These are phyloP conservation scores for Drosophila tristis DNA, from an alignment of 1,140 invertebrate species.

Conservation along the genomic window DNA sequence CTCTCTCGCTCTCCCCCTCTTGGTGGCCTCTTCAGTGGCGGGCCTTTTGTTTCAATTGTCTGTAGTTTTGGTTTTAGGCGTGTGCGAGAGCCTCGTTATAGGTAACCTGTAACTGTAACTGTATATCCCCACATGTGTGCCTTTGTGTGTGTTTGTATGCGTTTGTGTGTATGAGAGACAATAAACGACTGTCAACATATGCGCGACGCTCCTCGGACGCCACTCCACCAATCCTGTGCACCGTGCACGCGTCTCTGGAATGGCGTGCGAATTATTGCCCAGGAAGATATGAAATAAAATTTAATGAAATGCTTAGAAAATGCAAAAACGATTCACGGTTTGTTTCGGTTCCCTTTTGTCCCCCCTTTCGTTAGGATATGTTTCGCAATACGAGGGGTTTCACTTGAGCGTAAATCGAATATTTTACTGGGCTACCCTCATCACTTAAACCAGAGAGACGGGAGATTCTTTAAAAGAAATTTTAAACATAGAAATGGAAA, in stretches of 20 bases:
- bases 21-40: slow-evolving; percentile 41
- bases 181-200: slow-evolving; percentile 62
- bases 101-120: slow-evolving; percentile 34
- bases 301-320: slow-evolving; percentile 83
- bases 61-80: slow-evolving; percentile 79
- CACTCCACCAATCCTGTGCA: slow-evolving; percentile 8
- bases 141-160: slow-evolving; percentile 32
- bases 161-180: slow-evolving; percentile 42
- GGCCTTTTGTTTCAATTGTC: slow-evolving; percentile 80
- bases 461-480: slow-evolving; percentile 2
- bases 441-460: slow-evolving; percentile 1
- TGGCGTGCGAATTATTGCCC: slow-evolving; percentile 82
- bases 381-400: slow-evolving; percentile 18
- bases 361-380: background rate
- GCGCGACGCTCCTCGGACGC: slow-evolving; percentile 49
- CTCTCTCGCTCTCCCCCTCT: slow-evolving; percentile 46
- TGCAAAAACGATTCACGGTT: slow-evolving; percentile 55
- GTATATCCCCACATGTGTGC: slow-evolving; percentile 11
- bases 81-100: slow-evolving; percentile 75
- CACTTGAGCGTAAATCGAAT: slow-evolving; percentile 33
- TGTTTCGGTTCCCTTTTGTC: no score
- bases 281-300: slow-evolving; percentile 83
- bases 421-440: background rate
- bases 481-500: background rate
- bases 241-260: slow-evolving; percentile 77